A percentile compares a stretch with the other conserved stretches of the same genome.
Evolutionary conservation across 2,888 invertebrate genomes (phyloP).

Genomic region (Lymantria dispar): DNA sequence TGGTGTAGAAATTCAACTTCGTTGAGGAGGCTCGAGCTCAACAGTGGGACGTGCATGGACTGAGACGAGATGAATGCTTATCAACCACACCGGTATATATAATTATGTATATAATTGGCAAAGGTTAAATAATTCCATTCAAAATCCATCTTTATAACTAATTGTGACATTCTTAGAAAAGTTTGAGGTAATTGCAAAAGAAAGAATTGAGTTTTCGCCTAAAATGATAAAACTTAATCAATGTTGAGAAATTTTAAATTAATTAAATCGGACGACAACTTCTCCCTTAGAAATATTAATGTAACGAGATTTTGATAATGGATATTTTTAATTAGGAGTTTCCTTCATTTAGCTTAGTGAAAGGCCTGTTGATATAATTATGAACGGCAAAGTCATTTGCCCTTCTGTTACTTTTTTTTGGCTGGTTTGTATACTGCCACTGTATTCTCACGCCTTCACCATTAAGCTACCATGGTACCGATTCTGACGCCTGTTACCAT

Average conservation of each 20-base stretch:
- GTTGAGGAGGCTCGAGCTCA: no score
- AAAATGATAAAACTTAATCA: neutral
- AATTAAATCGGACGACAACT: neutral
- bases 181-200: slow-evolving; percentile 19
- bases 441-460: no score
- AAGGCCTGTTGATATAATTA: neutral
- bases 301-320: neutral
- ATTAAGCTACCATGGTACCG: no score
- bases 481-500: no score
- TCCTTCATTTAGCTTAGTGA: neutral
- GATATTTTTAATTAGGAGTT: neutral
- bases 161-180: slow-evolving; percentile 23
- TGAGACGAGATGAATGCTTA: no score
- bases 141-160: slow-evolving; percentile 22
- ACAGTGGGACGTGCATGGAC: no score
- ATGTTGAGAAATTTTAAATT: neutral
- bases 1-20: no score
- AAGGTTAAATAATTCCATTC: slow-evolving; percentile 14
- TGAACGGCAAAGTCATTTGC: no score
- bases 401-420: no score
- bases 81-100: no score
- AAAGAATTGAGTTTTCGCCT: slow-evolving; percentile 9
- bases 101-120: neutral
- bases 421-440: no score
- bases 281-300: neutral